phyloP scores from a whole-genome alignment of 2,113 vertebrate species.

The Phoxinus phoxinus region DNA sequence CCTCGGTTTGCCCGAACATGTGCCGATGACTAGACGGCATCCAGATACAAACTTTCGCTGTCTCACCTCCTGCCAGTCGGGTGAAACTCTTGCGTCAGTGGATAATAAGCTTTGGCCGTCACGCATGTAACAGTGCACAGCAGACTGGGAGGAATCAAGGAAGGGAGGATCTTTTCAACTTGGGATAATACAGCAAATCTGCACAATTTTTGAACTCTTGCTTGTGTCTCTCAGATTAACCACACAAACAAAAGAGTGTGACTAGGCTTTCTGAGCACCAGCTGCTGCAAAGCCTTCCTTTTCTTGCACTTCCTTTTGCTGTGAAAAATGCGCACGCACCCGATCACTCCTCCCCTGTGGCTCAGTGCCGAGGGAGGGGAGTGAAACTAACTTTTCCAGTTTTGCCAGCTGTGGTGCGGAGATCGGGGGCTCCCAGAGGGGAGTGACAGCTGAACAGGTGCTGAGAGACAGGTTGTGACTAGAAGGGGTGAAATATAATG shows the following conservation, averaged over 20 bases:
- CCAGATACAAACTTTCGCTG: background rate
- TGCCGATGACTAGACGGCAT: background rate
- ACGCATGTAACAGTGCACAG: background rate
- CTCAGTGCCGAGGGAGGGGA: conserved; percentile 41
- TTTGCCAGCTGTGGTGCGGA: conserved; percentile 28
- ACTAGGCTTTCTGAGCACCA: conserved; percentile 47
- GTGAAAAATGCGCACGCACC: conserved; percentile 65
- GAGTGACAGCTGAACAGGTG: background rate
- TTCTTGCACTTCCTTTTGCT: conserved; percentile 68
- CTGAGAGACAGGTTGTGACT: conserved; percentile 12
- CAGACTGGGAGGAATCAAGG: background rate
- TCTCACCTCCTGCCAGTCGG: conserved; percentile 23
- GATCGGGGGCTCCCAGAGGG: background rate
- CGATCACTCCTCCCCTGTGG: conserved; percentile 41
- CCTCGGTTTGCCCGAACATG: background rate
- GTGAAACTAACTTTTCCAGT: conserved; percentile 44
- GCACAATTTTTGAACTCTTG: background rate
- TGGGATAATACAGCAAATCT: background rate
- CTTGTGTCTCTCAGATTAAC: background rate
- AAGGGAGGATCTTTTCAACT: background rate
- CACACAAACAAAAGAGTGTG: background rate
- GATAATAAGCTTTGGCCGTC: background rate
- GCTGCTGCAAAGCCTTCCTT: conserved; percentile 60
- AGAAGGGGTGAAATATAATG: background rate
- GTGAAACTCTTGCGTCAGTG: conserved; percentile 32